Percentiles rank a stretch among this genome's conserved stretches.
Evolutionary conservation across 2,797 vertebrate genomes (phyloP).

Genomic region (Manis pentadactyla): DNA sequence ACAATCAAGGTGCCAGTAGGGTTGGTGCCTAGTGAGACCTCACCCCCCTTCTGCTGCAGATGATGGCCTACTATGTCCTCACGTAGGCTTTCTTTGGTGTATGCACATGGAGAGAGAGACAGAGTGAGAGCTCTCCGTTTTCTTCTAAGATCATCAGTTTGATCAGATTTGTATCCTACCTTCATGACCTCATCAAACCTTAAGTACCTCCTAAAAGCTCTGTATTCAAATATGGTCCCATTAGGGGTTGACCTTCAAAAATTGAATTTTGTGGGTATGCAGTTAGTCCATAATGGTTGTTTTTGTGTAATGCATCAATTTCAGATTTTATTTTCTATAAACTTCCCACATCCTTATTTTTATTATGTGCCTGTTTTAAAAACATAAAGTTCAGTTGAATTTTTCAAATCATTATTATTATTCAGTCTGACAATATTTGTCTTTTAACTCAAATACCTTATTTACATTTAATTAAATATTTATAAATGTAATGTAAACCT

Average conservation of each 20-base stretch:
- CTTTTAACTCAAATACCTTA: not conserved
- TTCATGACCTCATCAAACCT: not conserved
- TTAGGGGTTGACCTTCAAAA: not conserved
- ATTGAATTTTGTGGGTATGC: not conserved
- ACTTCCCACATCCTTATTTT: not conserved
- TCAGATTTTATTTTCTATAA: not conserved
- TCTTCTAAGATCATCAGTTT: not conserved
- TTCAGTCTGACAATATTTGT: not conserved
- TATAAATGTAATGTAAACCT: not conserved
- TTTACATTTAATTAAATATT: not conserved
- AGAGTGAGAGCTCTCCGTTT: not conserved
- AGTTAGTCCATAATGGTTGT: not conserved
- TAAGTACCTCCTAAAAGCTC: not conserved
- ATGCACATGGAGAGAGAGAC: not conserved
- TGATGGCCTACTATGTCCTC: not conserved
- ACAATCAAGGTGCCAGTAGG: not conserved
- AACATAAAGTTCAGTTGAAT: not conserved
- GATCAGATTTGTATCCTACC: not conserved
- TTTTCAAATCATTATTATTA: not conserved
- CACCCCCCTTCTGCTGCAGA: not conserved
- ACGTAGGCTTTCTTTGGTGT: not conserved
- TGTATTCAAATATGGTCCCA: not conserved
- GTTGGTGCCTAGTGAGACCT: not conserved
- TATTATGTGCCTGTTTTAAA: not conserved
- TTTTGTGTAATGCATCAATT: not conserved